Conservation (phyloP, 2,113 vertebrate genomes). For the Gymnocephalus cernua region DNA sequence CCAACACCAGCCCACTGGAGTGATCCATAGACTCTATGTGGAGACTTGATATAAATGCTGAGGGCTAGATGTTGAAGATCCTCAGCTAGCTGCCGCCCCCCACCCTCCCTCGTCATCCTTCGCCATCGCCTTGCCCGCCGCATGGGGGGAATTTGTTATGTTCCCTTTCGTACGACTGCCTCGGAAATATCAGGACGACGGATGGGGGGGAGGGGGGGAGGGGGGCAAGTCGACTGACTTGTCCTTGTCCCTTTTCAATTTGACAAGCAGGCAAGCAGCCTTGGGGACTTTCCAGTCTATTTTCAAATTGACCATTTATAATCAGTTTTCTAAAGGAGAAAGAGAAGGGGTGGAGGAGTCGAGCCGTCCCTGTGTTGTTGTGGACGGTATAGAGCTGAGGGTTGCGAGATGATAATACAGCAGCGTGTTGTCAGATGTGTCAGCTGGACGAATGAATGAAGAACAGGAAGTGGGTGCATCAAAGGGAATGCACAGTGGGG, state of each 20-base stretch:
- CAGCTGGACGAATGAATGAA: conserved; percentile 81
- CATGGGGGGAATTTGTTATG: conserved; percentile 82
- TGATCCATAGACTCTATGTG: conserved; percentile 87
- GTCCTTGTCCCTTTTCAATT: conserved; percentile 86
- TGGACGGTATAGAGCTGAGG: conserved; percentile 68
- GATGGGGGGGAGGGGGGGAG: conserved; percentile 62
- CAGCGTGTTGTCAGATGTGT: conserved; percentile 77
- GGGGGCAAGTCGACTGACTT: conserved; percentile 77
- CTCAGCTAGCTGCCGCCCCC: conserved; percentile 69
- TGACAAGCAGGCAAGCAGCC: conserved; percentile 82
- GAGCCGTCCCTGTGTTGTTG: conserved; percentile 66
- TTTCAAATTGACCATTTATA: conserved; percentile 88
- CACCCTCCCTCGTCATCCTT: conserved; percentile 70
- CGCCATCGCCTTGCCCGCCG: conserved; percentile 67
- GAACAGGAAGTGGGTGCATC: conserved; percentile 68
- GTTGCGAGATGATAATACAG: conserved; percentile 75
- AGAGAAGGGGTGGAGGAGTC: conserved; percentile 66
- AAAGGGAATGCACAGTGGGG: conserved; percentile 68
- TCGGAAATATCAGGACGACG: conserved; percentile 67
- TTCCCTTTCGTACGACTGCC: conserved; percentile 69
- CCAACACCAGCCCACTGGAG: conserved; percentile 84
- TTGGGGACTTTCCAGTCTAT: conserved; percentile 85
- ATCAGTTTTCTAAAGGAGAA: conserved; percentile 84
- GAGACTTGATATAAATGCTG: conserved; percentile 87
- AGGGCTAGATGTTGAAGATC: conserved; percentile 86